Conservation (phyloP, 2,888 invertebrate genomes). For the Chrysomela aeneicollis region DNA sequence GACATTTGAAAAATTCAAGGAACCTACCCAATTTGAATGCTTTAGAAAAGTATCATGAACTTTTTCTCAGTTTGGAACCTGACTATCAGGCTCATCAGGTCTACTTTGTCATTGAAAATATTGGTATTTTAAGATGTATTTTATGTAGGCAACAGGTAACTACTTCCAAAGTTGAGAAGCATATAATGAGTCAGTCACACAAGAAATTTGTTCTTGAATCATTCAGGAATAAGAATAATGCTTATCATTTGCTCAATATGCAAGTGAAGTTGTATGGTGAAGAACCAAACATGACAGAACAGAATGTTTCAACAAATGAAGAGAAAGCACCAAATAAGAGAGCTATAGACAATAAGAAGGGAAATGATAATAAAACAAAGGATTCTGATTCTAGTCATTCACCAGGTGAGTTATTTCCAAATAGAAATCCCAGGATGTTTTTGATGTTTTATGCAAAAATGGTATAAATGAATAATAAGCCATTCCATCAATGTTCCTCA, state of each 20-base stretch:
- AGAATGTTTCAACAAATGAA: conserved; percentile 20
- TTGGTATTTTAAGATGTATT: conserved; percentile 35
- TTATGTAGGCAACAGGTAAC: conserved; percentile 40
- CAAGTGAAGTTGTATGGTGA: conserved; percentile 43
- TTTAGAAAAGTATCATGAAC: conserved; percentile 48
- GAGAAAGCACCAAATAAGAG: not conserved
- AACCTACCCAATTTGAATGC: conserved; percentile 22
- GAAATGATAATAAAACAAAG: no score
- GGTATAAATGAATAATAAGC: no score
- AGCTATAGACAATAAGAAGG: no score
- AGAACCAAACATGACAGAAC: conserved; percentile 18
- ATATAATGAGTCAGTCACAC: conserved; percentile 43
- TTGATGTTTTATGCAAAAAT: not conserved
- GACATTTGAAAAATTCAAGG: conserved; percentile 42
- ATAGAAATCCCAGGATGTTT: no score
- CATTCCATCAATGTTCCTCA: no score
- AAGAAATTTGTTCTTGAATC: conserved; percentile 41
- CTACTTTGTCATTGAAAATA: conserved; percentile 45
- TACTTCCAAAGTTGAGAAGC: conserved; percentile 31
- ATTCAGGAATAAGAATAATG: conserved; percentile 32
- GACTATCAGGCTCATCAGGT: conserved; percentile 52
- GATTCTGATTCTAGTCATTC: conserved; percentile 15
- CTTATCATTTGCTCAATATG: conserved; percentile 38
- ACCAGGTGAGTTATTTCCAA: conserved; percentile 29
- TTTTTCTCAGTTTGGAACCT: conserved; percentile 47